A percentile compares a stretch with the other conserved stretches of the same genome.
These are phyloP conservation scores for Seira ritae DNA, from an alignment of 2,888 invertebrate genomes.

Conservation along the genomic window DNA sequence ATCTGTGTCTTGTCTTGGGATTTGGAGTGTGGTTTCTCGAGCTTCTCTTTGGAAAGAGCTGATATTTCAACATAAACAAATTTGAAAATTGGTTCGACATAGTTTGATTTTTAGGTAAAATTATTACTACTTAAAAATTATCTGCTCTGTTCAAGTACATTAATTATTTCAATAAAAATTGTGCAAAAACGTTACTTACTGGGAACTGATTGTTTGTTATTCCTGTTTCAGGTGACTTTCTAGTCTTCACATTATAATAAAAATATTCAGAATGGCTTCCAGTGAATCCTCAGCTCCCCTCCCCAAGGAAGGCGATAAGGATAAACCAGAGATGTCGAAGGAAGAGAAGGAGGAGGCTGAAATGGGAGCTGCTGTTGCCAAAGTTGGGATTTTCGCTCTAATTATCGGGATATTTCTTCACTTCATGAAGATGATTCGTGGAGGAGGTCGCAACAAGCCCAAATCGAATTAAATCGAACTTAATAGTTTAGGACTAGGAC, in stretches of 20 bases:
- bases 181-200: too few species aligned
- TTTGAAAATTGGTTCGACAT: background rate
- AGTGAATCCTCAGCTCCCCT: background rate
- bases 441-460: slow-evolving; percentile 17
- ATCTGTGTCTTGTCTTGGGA: background rate
- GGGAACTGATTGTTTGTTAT: too few species aligned
- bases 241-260: too few species aligned
- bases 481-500: too few species aligned
- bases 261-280: slow-evolving; percentile 32
- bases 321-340: slow-evolving; percentile 18
- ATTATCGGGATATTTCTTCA: slow-evolving; percentile 54
- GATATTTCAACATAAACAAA: too few species aligned
- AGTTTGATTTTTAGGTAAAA: too few species aligned
- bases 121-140: too few species aligned
- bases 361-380: slow-evolving; percentile 56
- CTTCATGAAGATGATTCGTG: slow-evolving; percentile 32
- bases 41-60: background rate
- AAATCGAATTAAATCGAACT: slow-evolving; percentile 53
- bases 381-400: slow-evolving; percentile 61
- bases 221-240: too few species aligned
- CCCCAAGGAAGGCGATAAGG: too few species aligned
- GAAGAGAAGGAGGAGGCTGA: slow-evolving; percentile 59
- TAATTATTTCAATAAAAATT: too few species aligned
- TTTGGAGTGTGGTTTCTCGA: background rate
- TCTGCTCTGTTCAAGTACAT: too few species aligned